Evolutionary conservation across 2,888 invertebrate species (phyloP).

Genomic region (Leucoma salicis): DNA sequence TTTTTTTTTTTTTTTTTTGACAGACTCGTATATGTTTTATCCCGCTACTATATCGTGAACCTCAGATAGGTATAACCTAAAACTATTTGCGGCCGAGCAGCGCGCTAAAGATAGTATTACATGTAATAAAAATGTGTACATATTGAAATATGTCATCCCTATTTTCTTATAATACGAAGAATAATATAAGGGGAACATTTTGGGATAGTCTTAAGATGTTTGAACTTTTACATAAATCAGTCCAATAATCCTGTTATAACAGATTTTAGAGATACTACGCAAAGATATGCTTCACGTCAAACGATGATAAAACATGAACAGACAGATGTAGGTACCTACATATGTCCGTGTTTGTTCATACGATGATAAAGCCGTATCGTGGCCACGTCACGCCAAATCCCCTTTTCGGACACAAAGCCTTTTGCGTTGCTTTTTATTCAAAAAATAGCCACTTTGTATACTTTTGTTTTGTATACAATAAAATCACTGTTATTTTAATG

Average conservation of each 20-base stretch:
- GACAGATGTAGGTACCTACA: slow-evolving; percentile 12
- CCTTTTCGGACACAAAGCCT: slow-evolving; percentile 49
- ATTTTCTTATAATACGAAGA: too few species aligned
- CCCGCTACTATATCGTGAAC: too few species aligned
- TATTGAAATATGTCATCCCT: background rate
- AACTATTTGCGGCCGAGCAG: too few species aligned
- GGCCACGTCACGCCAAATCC: slow-evolving; percentile 62
- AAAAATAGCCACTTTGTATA: slow-evolving; percentile 23
- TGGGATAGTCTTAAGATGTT: background rate
- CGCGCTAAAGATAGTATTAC: too few species aligned
- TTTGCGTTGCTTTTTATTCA: slow-evolving; percentile 56
- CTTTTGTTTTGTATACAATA: slow-evolving; percentile 32
- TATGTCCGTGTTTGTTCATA: slow-evolving; percentile 45
- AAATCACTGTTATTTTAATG: slow-evolving; percentile 24
- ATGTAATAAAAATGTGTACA: too few species aligned
- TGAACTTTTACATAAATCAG: background rate
- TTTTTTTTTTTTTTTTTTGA: too few species aligned
- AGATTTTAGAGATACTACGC: background rate
- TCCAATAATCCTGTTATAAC: background rate
- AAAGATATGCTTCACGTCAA: slow-evolving; percentile 2
- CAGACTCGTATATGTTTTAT: too few species aligned
- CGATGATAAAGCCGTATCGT: slow-evolving; percentile 54
- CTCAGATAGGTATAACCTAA: too few species aligned
- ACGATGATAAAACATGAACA: slow-evolving; percentile 20
- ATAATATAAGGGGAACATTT: background rate